A percentile compares a stretch with the other conserved stretches of the same genome.
phyloP scores from a whole-genome alignment of 1,140 invertebrate genomes.

The Hestina assimilis region DNA sequence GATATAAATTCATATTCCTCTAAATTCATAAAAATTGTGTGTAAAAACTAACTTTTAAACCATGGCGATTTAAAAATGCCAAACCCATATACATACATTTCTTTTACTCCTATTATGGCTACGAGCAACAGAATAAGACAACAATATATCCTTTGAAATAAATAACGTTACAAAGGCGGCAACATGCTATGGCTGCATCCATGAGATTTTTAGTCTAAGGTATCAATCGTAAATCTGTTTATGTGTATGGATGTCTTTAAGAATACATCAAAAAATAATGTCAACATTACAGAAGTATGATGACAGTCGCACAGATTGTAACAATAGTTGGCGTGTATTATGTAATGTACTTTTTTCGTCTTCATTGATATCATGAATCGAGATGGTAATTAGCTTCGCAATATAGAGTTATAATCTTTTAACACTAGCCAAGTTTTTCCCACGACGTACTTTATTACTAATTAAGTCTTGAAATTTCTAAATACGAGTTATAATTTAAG shows the following conservation, averaged over 20 bases:
- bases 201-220: too few relatives aligned
- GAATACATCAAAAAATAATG: constrained; percentile 34
- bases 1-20: too few relatives aligned
- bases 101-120: too few relatives aligned
- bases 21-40: too few relatives aligned
- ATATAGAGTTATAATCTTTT: constrained; percentile 15
- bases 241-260: constrained; percentile 15
- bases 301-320: constrained; percentile 52
- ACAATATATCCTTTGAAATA: constrained; percentile 2
- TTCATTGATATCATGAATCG: constrained; percentile 25
- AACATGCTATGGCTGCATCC: too few relatives aligned
- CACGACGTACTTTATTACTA: constrained; percentile 13
- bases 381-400: constrained; percentile 12
- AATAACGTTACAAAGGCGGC: too few relatives aligned
- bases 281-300: constrained; percentile 23
- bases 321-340: constrained; percentile 45
- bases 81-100: too few relatives aligned
- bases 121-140: constrained; percentile 9
- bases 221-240: constrained; percentile 2
- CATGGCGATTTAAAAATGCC: too few relatives aligned
- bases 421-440: constrained; percentile 12
- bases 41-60: too few relatives aligned
- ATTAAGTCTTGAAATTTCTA: constrained; percentile 19
- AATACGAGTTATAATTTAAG: constrained; percentile 6
- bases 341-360: constrained; percentile 40